Percentiles rank a stretch among this genome's conserved stretches.
phyloP scores from a whole-genome alignment of 2,113 vertebrate species.

The Clarias macrocephalus region DNA sequence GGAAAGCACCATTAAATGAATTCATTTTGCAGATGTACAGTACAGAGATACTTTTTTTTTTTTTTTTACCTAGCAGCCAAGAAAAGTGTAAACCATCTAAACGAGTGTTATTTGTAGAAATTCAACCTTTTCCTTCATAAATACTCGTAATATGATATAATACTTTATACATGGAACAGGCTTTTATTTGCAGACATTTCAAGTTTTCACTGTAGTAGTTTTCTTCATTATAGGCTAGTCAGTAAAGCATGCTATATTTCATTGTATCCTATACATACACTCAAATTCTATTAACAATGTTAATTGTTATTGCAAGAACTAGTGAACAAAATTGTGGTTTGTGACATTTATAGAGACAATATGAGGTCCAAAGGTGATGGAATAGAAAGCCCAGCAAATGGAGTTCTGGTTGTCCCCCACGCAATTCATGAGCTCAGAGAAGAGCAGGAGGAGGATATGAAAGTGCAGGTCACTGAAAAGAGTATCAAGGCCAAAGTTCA shows the following conservation, averaged over 20 bases:
- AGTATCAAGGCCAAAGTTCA: conserved; percentile 76
- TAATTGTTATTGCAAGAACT: neutral
- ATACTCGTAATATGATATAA: neutral
- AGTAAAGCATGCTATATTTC: neutral
- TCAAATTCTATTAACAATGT: neutral
- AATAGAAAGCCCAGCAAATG: conserved; percentile 77
- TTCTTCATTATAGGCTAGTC: neutral
- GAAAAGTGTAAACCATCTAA: neutral
- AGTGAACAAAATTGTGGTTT: conserved; percentile 26
- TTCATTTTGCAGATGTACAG: neutral
- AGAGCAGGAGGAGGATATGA: conserved; percentile 77
- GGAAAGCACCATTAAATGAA: neutral
- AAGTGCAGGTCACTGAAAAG: conserved; percentile 76
- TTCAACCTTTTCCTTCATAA: neutral
- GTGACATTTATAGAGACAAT: conserved; percentile 72
- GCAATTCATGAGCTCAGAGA: conserved; percentile 70
- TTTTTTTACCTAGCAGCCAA: neutral
- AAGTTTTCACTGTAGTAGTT: neutral
- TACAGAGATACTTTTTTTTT: neutral
- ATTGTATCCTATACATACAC: neutral
- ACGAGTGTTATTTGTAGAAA: neutral
- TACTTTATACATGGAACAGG: neutral
- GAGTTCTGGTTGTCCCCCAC: conserved; percentile 77
- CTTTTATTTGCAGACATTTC: neutral
- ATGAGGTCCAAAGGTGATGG: conserved; percentile 93